Evolutionary conservation across 1,140 invertebrate genomes (phyloP), one percentile per base, ranked within the genome.

Genomic region (Penaeus vannamei): DNA sequence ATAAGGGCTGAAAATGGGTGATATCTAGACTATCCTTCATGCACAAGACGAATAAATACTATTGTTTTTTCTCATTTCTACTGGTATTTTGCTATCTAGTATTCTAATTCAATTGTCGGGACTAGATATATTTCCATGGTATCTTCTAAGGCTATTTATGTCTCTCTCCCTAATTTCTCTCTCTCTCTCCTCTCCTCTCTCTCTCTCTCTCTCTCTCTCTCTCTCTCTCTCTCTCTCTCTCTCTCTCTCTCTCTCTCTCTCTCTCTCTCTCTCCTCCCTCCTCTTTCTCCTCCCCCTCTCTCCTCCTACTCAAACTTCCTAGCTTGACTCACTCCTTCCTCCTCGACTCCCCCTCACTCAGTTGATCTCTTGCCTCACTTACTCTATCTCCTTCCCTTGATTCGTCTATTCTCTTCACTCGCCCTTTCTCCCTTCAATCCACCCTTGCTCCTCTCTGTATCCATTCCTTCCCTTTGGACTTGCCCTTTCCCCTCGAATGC

Each of bases 141-240:
- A 42, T 79, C 14, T 12, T 10, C 36, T 79, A 32, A 36, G 1
- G 4, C 17, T 23, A 22, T 22, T 83, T 46, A 60, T 59, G 2
- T 12, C 23, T 46, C 60, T 46, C 26, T 12, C 60, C 80, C 60
- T 46, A 60, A 46, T 83, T 46, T 83, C 80, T 83, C 81, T 83
- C 76, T 79, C 76, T 79, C 76, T 36, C 36, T 36, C 36, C 5
- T 5, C 5, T 5, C 5, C 36, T 36, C 36, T 36, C 36, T 36
- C 36, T 36, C 36, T 36, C 36, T 36, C 36, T 36, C 36, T 36
- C 36, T 36, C 36, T 36, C 36, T 36, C 36, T 5, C 36, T 36
- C 36, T 5, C 2, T 5, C 36, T 5, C 36, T n/a, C n/a, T n/a
- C n/a, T n/a, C n/a, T 12, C 10, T 1, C 76, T 46, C 76, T 46